These are phyloP conservation scores for Boleophthalmus pectinirostris DNA, from an alignment of 2,113 vertebrate species.

Conservation along the genomic window DNA sequence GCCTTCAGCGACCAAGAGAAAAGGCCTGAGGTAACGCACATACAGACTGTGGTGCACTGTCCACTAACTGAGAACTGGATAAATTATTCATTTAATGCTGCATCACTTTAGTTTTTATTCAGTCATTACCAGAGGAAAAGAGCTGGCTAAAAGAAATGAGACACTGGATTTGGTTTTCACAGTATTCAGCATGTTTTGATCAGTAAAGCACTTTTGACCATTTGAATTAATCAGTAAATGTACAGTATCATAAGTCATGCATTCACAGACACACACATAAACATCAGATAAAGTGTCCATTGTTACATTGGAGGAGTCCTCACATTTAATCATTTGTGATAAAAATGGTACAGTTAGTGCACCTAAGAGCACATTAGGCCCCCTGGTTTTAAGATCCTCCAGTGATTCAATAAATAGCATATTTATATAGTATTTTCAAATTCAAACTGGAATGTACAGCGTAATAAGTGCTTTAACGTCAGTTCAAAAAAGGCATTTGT, in stretches of 20 bases:
- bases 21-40: slow-evolving; percentile 37
- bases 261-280: slow-evolving; percentile 63
- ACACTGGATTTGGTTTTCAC: slow-evolving; percentile 77
- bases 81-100: slow-evolving; percentile 33
- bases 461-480: slow-evolving; percentile 67
- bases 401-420: slow-evolving; percentile 68
- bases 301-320: slow-evolving; percentile 55
- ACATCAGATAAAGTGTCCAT: slow-evolving; percentile 68
- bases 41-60: slow-evolving; percentile 30
- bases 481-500: slow-evolving; percentile 55
- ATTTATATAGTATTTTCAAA: slow-evolving; percentile 61
- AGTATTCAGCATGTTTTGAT: slow-evolving; percentile 81
- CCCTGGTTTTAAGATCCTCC: slow-evolving; percentile 50
- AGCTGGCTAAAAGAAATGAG: slow-evolving; percentile 43
- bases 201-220: slow-evolving; percentile 78
- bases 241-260: slow-evolving; percentile 67
- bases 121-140: slow-evolving; percentile 26
- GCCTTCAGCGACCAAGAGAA: slow-evolving; percentile 54
- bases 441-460: slow-evolving; percentile 73
- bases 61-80: slow-evolving; percentile 33
- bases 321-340: slow-evolving; percentile 67
- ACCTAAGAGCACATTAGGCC: slow-evolving; percentile 54
- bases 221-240: slow-evolving; percentile 55
- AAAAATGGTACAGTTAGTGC: slow-evolving; percentile 67
- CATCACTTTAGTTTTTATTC: slow-evolving; percentile 17